Evolutionary conservation across 2,888 invertebrate genomes (phyloP), one percentile per base, ranked within the genome.

Genomic region (Archips crataeganus): DNA sequence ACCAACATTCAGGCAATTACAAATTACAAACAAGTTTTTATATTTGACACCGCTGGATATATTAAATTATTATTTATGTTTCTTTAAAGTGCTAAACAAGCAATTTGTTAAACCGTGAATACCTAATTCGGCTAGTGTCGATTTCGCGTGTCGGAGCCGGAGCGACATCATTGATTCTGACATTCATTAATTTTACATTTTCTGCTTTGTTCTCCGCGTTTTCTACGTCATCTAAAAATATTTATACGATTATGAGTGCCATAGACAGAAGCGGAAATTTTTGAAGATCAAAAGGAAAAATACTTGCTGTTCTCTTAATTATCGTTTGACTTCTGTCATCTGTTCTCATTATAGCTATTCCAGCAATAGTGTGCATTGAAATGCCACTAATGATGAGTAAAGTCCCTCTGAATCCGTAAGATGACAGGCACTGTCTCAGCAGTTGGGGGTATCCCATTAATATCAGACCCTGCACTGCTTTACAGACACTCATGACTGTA

Each of bases 401-500:
- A 0, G 96, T 95, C 42, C 96, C 96, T 87, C 96, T 90, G 81
- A 96, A 96, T 68, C 96, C 96, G 70, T 95, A 96, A 0, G 79
- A 71, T 0, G 84, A 85, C 86, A 96, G 90, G 60, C 95, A 87
- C 34, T 87, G 81, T 78, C 95, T 95, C 9, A 95, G 85, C 0
- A 95, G 77, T 63, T 95, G 93, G 0, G 96, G 96, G 84, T 95
- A 96, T 77, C 94, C 90, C 82, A 96, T 96, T 9, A 95, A 85
- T 13, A 95, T 87, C 0, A 95, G 81, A 3, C 95, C 96, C 82
- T 96, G 95, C 1, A 95, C 81, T 0, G 95, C 95, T 85, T 97
- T 96, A 59, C 95, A 94, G 0, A 95, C 84, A 70, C 96, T 95
- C 95, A 96, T 96, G 0, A 96, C 95, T 75, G 95, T 93, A 0